Base-by-base conservation (phyloP, 1,140 invertebrate species). In the Platyura marginata region DNA sequence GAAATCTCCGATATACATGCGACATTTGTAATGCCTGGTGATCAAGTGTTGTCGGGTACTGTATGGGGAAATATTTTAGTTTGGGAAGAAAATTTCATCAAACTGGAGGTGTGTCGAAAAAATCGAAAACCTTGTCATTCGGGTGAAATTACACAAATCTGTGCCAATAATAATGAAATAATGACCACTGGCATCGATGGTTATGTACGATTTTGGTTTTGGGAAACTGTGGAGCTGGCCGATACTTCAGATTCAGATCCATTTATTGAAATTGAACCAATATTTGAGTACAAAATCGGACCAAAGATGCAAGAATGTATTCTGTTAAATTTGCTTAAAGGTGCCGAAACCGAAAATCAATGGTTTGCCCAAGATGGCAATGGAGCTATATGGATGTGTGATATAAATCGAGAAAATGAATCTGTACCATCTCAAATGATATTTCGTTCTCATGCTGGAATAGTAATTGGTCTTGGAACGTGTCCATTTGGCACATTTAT, bases 21-120 rank as follows among this genome's bases (percentile, higher is more conserved):
- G 1, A 75, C 84, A 46, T 80, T 80, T 48, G 76, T 82, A 38
- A 75, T 92, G 68, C 75, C 82, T 2, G 83, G 91, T 64, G 84
- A 83, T 55, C 91, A 90, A 66, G 72, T 86, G 0, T 62, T 91
- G 19, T 87, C 86, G 2, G 82, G 86, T 4, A 81, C 79, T 51
- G 77, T 84, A 49, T 90, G 84, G 84, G 88, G 88, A 13, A 91
- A 91, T 56, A 76, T 93, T 54, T 58, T 91, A 34, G 63, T 92
- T 0, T 93, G 89, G 88, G 82, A 91, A 49, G 81, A 76, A 44
- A 81, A 79, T 16, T 62, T 88, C 3, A 88, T 92, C 15, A 87
- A 86, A 64, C 62, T 87, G 5, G 81, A 88, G 68, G 70, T 86
- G 0, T 74, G 70, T 21, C 67, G 72, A 49, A 79, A 75, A 46